Conservation (phyloP, 2,113 vertebrate species). For the Phainopepla nitens region DNA sequence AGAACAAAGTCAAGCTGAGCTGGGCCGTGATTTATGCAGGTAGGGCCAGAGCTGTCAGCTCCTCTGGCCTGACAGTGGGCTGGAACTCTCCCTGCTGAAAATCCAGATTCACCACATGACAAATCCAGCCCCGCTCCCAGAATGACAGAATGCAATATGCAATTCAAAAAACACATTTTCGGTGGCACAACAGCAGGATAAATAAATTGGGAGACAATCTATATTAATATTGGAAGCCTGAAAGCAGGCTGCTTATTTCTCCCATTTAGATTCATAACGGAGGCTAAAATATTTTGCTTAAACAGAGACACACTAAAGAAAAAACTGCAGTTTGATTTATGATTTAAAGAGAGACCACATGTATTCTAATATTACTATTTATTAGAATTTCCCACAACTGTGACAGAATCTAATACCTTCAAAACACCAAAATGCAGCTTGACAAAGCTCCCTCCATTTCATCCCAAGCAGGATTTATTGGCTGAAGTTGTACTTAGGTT, state of each 20-base stretch:
- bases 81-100: background rate
- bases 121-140: background rate
- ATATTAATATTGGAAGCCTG: background rate
- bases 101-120: background rate
- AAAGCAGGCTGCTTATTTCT: background rate
- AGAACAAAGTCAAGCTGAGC: constrained; percentile 34
- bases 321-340: background rate
- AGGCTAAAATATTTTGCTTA: constrained; percentile 11
- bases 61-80: background rate
- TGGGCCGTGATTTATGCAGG: background rate
- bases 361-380: background rate
- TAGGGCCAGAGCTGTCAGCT: constrained; percentile 31
- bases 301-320: background rate
- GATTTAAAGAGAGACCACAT: background rate
- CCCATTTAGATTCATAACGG: background rate
- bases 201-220: background rate
- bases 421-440: background rate
- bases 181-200: background rate
- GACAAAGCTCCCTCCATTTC: background rate
- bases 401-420: background rate
- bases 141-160: background rate
- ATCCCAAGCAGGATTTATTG: background rate
- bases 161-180: background rate
- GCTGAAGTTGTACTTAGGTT: background rate
- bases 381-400: background rate